phyloP scores from a whole-genome alignment of 2,113 vertebrate species.

The Stictonetta naevosa region DNA sequence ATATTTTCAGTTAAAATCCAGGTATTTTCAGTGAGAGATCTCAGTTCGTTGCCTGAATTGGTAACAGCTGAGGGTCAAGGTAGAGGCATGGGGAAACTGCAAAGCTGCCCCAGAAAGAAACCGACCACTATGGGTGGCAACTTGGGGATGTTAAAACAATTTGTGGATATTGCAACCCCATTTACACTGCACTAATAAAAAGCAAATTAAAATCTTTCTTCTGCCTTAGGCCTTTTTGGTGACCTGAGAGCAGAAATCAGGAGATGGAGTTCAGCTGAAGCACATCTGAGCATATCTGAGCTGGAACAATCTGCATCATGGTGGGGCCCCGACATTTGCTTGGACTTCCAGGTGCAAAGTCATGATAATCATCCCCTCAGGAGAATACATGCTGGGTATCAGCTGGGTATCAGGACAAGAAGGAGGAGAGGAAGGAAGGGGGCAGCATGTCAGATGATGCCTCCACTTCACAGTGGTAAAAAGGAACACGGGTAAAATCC shows the following conservation, averaged over 20 bases:
- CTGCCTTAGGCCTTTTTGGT: not conserved
- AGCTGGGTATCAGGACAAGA: not conserved
- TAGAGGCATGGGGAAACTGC: not conserved
- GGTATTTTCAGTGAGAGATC: not conserved
- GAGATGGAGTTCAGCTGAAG: not conserved
- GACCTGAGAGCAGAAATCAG: not conserved
- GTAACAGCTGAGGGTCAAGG: not conserved
- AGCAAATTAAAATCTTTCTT: not conserved
- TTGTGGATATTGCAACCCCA: not conserved
- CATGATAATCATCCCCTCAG: not conserved
- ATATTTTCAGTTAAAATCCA: not conserved
- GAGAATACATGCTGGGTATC: rapidly evolving
- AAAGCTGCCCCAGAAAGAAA: not conserved
- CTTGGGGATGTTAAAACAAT: not conserved
- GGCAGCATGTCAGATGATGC: not conserved
- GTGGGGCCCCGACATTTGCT: not conserved
- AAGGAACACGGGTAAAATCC: not conserved
- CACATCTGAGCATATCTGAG: not conserved
- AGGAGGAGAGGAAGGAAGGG: not conserved
- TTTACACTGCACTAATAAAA: not conserved
- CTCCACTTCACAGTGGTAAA: rapidly evolving
- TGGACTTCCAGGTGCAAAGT: not conserved
- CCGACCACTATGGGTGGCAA: rapidly evolving
- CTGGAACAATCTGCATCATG: not conserved
- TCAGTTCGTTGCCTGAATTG: not conserved